Evolutionary conservation across 2,888 invertebrate species (phyloP).

Genomic region (Leptopilina myrica): DNA sequence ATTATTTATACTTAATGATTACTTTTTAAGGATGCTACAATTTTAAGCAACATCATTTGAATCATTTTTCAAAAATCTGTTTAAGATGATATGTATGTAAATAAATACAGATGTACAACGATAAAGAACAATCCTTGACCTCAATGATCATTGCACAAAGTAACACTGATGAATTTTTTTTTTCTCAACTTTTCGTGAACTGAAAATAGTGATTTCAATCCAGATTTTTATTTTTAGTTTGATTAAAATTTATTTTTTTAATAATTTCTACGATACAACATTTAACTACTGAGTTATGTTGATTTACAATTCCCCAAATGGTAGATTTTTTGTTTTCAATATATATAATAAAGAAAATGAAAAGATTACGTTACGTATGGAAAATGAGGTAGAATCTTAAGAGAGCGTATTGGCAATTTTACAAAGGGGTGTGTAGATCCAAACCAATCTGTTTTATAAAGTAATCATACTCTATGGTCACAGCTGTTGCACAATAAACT

Average conservation of each 20-base stretch:
- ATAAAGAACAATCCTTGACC: slow-evolving; percentile 24
- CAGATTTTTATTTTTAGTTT: not conserved
- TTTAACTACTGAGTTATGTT: too few species aligned
- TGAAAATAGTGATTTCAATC: not conserved
- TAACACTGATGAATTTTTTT: slow-evolving; percentile 26
- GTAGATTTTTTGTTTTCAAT: too few species aligned
- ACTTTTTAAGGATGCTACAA: too few species aligned
- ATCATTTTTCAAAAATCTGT: not conserved
- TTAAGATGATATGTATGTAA: not conserved
- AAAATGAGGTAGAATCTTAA: not conserved
- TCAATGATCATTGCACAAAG: slow-evolving; percentile 16
- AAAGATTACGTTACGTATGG: not conserved
- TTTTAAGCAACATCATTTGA: too few species aligned
- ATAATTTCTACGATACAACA: too few species aligned
- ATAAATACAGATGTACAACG: slow-evolving; percentile 2
- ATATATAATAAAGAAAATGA: too few species aligned
- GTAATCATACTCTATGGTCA: slow-evolving; percentile 27
- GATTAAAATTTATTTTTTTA: too few species aligned
- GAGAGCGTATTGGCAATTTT: slow-evolving; percentile 5
- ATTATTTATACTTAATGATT: too few species aligned
- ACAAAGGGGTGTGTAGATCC: slow-evolving; percentile 9
- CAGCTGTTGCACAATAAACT: slow-evolving; percentile 24
- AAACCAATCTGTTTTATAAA: slow-evolving; percentile 20
- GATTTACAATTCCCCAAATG: too few species aligned
- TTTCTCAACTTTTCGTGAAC: not conserved